Conservation (phyloP, 1,140 invertebrate species). For the Drosophila oshimai region DNA sequence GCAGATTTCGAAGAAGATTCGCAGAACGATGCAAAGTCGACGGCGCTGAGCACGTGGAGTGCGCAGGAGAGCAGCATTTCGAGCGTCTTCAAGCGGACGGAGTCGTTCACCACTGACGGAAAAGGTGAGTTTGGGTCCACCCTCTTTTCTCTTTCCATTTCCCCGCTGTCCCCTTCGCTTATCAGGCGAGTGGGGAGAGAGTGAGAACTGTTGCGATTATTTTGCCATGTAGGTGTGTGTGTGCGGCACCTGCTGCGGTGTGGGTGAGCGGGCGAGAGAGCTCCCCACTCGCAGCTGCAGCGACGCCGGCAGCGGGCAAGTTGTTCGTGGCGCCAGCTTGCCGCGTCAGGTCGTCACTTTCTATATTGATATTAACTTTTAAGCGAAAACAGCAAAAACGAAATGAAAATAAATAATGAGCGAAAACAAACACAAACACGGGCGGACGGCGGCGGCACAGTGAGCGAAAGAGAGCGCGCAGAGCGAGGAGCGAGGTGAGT, state of each 20-base stretch:
- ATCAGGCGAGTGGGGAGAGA: not conserved
- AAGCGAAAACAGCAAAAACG: slow-evolving; percentile 80
- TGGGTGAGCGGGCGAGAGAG: slow-evolving; percentile 14
- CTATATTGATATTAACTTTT: slow-evolving; percentile 81
- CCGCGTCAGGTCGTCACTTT: slow-evolving; percentile 80
- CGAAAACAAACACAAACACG: slow-evolving; percentile 79
- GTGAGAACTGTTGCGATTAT: slow-evolving; percentile 3
- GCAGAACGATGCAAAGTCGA: slow-evolving; percentile 61
- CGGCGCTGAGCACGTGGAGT: slow-evolving; percentile 42
- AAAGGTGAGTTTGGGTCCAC: slow-evolving; percentile 85
- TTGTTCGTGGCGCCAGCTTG: slow-evolving; percentile 73
- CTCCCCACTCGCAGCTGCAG: no score
- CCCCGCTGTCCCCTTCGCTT: not conserved
- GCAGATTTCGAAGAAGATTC: slow-evolving; percentile 67
- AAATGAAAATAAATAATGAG: slow-evolving; percentile 80
- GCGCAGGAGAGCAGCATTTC: slow-evolving; percentile 53
- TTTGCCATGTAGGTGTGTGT: slow-evolving; percentile 28
- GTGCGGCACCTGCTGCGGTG: not conserved
- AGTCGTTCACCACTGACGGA: slow-evolving; percentile 89
- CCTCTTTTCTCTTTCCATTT: not conserved
- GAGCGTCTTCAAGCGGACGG: slow-evolving; percentile 68
- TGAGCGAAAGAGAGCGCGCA: slow-evolving; percentile 8
- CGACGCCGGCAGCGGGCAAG: no score
- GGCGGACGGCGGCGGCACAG: slow-evolving; percentile 44
- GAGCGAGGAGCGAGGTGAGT: slow-evolving; percentile 33